These are phyloP conservation scores for Entomobrya multifasciata DNA, from an alignment of 2,888 invertebrate genomes.

Conservation along the genomic window DNA sequence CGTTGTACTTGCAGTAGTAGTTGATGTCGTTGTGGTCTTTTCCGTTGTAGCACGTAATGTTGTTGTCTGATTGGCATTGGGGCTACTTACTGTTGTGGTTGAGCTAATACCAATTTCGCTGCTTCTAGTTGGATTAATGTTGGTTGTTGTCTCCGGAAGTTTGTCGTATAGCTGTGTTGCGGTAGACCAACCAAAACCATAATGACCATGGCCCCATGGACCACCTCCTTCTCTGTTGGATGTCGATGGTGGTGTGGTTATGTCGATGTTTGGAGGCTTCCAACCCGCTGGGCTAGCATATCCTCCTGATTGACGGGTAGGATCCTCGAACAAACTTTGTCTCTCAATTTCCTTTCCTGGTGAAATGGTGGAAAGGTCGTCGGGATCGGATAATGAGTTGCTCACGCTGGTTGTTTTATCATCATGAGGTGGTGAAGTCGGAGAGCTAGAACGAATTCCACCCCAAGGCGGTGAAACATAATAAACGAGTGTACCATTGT, in stretches of 20 bases:
- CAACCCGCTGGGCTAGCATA: background rate
- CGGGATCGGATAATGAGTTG: slow-evolving; percentile 19
- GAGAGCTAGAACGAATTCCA: slow-evolving; percentile 46
- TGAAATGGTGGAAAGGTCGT: slow-evolving; percentile 10
- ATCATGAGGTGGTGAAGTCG: background rate
- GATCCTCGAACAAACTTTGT: slow-evolving; percentile 18
- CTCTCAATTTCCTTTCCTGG: slow-evolving; percentile 12
- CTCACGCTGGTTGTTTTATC: background rate
- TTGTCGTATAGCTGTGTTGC: slow-evolving; percentile 32
- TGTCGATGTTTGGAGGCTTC: slow-evolving; percentile 33
- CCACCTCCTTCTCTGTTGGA: slow-evolving; percentile 4
- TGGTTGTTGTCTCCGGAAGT: background rate
- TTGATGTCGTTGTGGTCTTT: background rate
- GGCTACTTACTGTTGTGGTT: background rate
- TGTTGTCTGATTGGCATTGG: background rate
- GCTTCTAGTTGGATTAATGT: slow-evolving; percentile 27
- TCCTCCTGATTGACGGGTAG: slow-evolving; percentile 22
- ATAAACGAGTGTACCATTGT: slow-evolving; percentile 63
- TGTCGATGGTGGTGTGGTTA: slow-evolving; percentile 41
- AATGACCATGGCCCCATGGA: slow-evolving; percentile 42
- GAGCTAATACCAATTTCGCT: background rate
- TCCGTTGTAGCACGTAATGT: background rate
- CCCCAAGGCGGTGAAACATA: slow-evolving; percentile 61
- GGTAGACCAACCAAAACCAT: slow-evolving; percentile 49
- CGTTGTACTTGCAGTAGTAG: background rate